Base-by-base conservation (phyloP, 2,888 invertebrate species). In the Disparrhopalites patrizii region DNA sequence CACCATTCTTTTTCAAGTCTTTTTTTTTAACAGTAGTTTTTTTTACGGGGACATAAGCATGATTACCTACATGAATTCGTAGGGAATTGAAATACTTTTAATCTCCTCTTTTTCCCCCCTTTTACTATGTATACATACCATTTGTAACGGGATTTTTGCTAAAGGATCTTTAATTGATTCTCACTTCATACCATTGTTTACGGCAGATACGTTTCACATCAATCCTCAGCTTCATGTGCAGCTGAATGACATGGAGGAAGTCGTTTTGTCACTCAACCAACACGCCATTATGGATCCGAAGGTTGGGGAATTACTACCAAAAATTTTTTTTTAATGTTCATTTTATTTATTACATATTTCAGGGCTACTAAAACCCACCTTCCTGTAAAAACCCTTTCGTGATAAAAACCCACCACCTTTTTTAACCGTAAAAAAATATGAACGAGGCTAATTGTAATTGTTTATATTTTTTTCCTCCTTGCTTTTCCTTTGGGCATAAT, bases 221-320 rank as follows among this genome's bases (percentile, higher is more conserved):
- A 94, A 94, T 80, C 94, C 94, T 0, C 93, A 94, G 81, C 82
- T 94, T 43, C 87, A 93, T 76, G 79, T 94, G 54, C 84, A 87
- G 52, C 79, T 93, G 31, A 86, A 86, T 75, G 92, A 92, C 78
- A 85, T 86, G 81, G 89, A 90, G 77, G 89, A 90, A 79, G 86
- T 91, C 1, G 86, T 93, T 15, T 86, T 94, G 58, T 91, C 91
- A 0, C 80, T 94, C 13, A 91, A 91, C 78, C 93, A 93, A 77
- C 92, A 93, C 79, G 90, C 90, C 70, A 89, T 93, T 60, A 89
- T 93, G 84, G 93, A 93, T 79, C 93, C 93, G 13, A 92, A 93
- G 82, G 92, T 93, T 68, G 61, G 68, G 2, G 23, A 30, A 50
- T 57, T 5, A 60, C 18, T 31, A 8, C n/a, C 7, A 15, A 15